Base-by-base conservation (phyloP, 1,140 invertebrate genomes). In the Pseudomyrmex cubaensis region DNA sequence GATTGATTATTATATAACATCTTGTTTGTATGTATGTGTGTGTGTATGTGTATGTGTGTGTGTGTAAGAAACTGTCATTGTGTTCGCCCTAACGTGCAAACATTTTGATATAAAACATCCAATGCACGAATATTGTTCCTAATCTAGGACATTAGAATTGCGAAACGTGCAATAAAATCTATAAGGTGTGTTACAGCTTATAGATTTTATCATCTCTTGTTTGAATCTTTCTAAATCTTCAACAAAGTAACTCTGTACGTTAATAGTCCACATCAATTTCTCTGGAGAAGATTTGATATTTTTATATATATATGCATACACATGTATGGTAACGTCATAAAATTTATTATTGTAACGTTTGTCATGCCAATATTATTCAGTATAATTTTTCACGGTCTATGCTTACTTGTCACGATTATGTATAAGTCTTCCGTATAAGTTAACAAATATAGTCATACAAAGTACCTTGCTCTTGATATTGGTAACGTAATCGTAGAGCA, bases 271-370 rank as follows among this genome's bases (percentile, higher is more conserved):
- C 35, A 17, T 46, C 8, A 64, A 85, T 50, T 54, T 74, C 61
- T 83, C 46, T 62, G 20, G 35, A 20, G 13, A 75, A 63, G 20
- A 46, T 74, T 52, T 64, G 50, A 54, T 82, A 85, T 82, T 67
- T 54, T 57, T 22, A 44, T 66, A 70, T 74, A 66, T 35, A 35
- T 35, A 35, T 35, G 35, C 35, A 35, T 35, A 35, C 35, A 35
- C 35, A 35, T 35, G 35, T 46, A 57, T 13, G 44, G 56, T 67
- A 48, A 75, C 13, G 20, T 1, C 13, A 70, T 46, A 77, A n/a
- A n/a, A 25, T 69, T 59, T 22, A 15, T 17, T 44, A 46, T 35
- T 17, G 13, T 75, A 52, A 64, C 64, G 7, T 59, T 59, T 22
- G 4, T 78, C 12, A 10, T 46, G 13, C 17, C 20, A 57, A 70